Evolutionary conservation across 2,888 invertebrate genomes (phyloP), one percentile per base, ranked within the genome.

Genomic region (Sinodicranocentrus sp.): DNA sequence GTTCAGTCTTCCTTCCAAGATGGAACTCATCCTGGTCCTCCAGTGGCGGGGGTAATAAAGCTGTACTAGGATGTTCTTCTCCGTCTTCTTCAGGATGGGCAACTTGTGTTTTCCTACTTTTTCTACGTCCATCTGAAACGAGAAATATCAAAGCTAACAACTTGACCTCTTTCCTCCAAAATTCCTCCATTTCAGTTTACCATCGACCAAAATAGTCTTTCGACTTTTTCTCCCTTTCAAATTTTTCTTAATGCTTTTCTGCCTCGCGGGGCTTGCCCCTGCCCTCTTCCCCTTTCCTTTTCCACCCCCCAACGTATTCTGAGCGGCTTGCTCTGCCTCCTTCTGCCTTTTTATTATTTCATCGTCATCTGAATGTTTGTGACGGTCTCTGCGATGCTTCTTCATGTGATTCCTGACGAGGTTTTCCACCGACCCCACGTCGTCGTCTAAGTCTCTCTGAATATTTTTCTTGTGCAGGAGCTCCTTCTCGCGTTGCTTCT

Each of bases 401-500:
- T 39, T 39, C 5, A 8, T 5, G 13, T 39, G 39, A 5, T 13
- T 26, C 23, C 13, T 26, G 10, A 13, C 13, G 2, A 23, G 23
- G 2, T 23, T n/a, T 19, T n/a, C 33, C 65, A 21, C 17, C 21
- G 33, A 33, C 1, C 21, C 65, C 3, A 19, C 43, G n/a, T 2
- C 17, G 3, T 13, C 21, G 2, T 2, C 33, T n/a, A n/a, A n/a
- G n/a, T n/a, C n/a, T n/a, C n/a, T n/a, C n/a, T n/a, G n/a, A n/a
- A n/a, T n/a, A n/a, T n/a, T 5, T 39, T 17, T 59, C 26, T 33
- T 65, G 1, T 73, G 73, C 15, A 75, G 54, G 8, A 78, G 17
- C 48, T 78, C 78, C 17, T 70, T 78, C 8, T 70, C 78, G 10
- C 70, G 25, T 23, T n/a, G n/a, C 17, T 70, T 78, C 25, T 17